Conservation (phyloP, 2,797 vertebrate species). For the Sitta carolinensis region DNA sequence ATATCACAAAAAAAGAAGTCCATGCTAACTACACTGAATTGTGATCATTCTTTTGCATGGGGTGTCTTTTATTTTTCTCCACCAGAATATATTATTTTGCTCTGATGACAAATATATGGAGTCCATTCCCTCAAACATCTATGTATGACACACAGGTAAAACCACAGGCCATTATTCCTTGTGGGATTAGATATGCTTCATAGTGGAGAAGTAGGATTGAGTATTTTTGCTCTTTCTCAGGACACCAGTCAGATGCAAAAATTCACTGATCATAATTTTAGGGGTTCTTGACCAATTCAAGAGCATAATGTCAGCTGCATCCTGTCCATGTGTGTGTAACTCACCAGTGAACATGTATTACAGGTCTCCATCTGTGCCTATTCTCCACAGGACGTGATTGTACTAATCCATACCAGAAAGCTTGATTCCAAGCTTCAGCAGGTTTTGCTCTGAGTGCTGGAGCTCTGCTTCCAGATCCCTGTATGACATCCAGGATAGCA, state of each 20-base stretch:
- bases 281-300: not conserved
- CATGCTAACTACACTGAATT: not conserved
- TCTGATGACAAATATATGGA: not conserved
- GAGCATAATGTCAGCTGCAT: not conserved
- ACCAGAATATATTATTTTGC: not conserved
- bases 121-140: not conserved
- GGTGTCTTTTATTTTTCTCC: not conserved
- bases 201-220: not conserved
- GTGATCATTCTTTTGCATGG: not conserved
- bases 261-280: not conserved
- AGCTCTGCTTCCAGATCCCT: not conserved
- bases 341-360: not conserved
- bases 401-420: slow-evolving; percentile 10
- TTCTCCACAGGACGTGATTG: not conserved
- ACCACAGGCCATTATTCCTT: not conserved
- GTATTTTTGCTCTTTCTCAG: not conserved
- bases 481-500: not conserved
- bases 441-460: not conserved
- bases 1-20: not conserved
- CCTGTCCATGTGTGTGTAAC: not conserved
- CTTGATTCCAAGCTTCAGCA: slow-evolving; percentile 18
- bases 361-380: slow-evolving; percentile 18
- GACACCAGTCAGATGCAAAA: not conserved
- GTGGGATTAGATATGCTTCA: not conserved
- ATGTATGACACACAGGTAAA: not conserved